Evolutionary conservation across 2,888 invertebrate species (phyloP).

Genomic region (Saturnia japonica): DNA sequence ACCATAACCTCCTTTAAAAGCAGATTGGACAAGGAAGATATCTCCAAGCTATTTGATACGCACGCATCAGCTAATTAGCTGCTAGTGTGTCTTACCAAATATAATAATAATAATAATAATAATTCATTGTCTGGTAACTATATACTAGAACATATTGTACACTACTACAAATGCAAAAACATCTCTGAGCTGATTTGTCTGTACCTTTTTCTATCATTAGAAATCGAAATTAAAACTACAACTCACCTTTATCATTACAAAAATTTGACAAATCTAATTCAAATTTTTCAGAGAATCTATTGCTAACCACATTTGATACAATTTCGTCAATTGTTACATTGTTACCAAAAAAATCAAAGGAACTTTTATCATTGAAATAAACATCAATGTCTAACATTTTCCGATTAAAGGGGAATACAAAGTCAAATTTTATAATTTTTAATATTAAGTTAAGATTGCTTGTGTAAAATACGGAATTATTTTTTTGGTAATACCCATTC

Average conservation of each 20-base stretch:
- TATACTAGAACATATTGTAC: too few species aligned
- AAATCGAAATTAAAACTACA: background rate
- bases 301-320: constrained; percentile 54
- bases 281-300: constrained; percentile 53
- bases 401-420: constrained; percentile 62
- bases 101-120: too few species aligned
- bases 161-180: too few species aligned
- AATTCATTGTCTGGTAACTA: too few species aligned
- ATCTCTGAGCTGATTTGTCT: too few species aligned
- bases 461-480: constrained; percentile 62
- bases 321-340: constrained; percentile 57
- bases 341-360: constrained; percentile 57
- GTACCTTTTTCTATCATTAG: background rate
- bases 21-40: too few species aligned
- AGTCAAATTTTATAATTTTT: constrained; percentile 64
- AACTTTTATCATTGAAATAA: constrained; percentile 63
- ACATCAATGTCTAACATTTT: constrained; percentile 66
- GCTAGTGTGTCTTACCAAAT: too few species aligned
- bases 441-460: constrained; percentile 55
- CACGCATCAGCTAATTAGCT: too few species aligned
- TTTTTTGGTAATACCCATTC: constrained; percentile 44
- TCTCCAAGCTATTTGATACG: too few species aligned
- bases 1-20: too few species aligned
- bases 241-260: constrained; percentile 61
- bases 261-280: constrained; percentile 68